phyloP scores from a whole-genome alignment of 1,140 invertebrate genomes.

The Drosophila teissieri region DNA sequence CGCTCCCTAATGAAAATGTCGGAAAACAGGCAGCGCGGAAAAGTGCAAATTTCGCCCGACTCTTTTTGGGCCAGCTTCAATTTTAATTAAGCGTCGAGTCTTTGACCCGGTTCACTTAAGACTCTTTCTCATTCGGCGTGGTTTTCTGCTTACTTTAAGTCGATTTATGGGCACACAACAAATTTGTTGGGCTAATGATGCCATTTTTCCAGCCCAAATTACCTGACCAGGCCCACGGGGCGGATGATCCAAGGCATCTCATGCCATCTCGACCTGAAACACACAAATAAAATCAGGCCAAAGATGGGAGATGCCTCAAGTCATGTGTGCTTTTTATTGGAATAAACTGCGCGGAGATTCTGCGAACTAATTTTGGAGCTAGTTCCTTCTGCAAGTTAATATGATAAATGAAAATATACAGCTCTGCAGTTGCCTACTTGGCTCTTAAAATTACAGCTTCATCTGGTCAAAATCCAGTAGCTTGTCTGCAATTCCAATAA shows the following conservation, averaged over 20 bases:
- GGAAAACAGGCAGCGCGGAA: slow-evolving; percentile 23
- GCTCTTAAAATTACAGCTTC: no score
- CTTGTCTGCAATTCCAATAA: no score
- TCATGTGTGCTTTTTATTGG: slow-evolving; percentile 30
- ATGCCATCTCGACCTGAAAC: slow-evolving; percentile 9
- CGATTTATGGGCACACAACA: slow-evolving; percentile 68
- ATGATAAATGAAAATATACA: no score
- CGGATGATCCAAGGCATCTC: slow-evolving; percentile 26
- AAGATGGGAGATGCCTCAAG: slow-evolving; percentile 10
- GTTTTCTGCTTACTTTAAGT: slow-evolving; percentile 46
- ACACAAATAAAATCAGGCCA: slow-evolving; percentile 39
- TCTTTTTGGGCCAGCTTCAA: slow-evolving; percentile 61
- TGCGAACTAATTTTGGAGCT: slow-evolving; percentile 5
- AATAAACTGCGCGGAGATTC: slow-evolving; percentile 23
- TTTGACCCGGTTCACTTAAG: slow-evolving; percentile 4
- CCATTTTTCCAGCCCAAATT: slow-evolving; percentile 78
- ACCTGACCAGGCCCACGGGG: slow-evolving; percentile 58
- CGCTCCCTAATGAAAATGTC: slow-evolving; percentile 69
- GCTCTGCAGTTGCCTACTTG: no score
- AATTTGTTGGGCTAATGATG: slow-evolving; percentile 79
- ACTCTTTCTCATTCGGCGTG: slow-evolving; percentile 1
- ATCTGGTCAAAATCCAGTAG: no score
- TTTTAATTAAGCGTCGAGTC: slow-evolving; percentile 68
- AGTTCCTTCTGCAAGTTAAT: not conserved
- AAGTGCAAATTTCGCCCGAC: slow-evolving; percentile 46